Percentiles rank a stretch among this genome's conserved stretches.
Evolutionary conservation across 64 coral and sea anemone genomes (phyloP).

Genomic region (Actinia equina): DNA sequence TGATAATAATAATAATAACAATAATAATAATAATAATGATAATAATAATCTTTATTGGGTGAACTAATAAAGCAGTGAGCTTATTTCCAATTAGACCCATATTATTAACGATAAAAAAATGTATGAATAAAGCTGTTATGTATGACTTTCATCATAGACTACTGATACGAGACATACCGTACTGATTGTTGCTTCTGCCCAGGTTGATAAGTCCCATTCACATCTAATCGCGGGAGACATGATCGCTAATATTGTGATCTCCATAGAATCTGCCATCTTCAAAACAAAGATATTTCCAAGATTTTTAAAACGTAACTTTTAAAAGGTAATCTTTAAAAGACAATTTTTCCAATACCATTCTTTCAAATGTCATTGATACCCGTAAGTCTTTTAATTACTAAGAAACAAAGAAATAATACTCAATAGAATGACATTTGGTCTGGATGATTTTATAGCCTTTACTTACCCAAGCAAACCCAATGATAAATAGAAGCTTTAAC

Average conservation of each 20-base stretch:
- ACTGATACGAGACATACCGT: conserved; percentile 49
- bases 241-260: conserved; percentile 86
- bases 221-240: conserved; percentile 82
- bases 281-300: background rate
- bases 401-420: background rate
- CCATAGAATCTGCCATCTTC: conserved; percentile 86
- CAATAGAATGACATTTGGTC: background rate
- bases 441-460: background rate
- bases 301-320: too few relatives aligned
- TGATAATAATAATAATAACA: too few relatives aligned
- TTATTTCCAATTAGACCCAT: too few relatives aligned
- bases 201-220: conserved; percentile 81
- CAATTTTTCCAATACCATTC: too few relatives aligned
- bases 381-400: too few relatives aligned
- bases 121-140: too few relatives aligned
- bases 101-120: too few relatives aligned
- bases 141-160: background rate
- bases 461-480: conserved; percentile 90
- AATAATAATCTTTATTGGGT: too few relatives aligned
- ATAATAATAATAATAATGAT: too few relatives aligned
- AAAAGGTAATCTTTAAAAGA: too few relatives aligned
- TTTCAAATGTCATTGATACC: too few relatives aligned
- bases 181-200: conserved; percentile 82
- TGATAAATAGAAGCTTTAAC: conserved; percentile 69
- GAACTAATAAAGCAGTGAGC: too few relatives aligned